Base-by-base conservation (phyloP, 2,797 vertebrate genomes). In the Anguilla pacifica region DNA sequence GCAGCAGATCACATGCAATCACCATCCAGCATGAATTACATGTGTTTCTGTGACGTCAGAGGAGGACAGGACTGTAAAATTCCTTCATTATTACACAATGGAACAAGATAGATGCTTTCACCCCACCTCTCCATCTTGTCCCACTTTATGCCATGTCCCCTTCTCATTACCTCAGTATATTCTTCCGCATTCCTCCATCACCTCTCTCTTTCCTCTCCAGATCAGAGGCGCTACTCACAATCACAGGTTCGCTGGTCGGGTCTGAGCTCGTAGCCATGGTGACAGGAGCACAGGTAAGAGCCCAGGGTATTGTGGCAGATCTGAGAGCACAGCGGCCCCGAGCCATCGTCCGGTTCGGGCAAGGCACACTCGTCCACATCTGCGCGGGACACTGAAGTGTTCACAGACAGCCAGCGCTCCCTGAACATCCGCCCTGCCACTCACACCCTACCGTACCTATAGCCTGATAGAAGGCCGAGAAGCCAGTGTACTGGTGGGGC, bases 301-400 rank as follows among this genome's bases (percentile, higher is more conserved):
- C 96, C 96, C 2, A 96, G 93, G 43, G 94, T 96, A 91, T 97
- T 97, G 86, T 96, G 94, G 91, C 96, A 97, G 87, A 96, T 94
- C 90, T 96, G 96, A 87, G 92, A 90, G 86, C 96, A 97, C 83
- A 93, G 91, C 0, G 93, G 93, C 57, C 90, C 92, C 1, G 92
- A 93, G 74, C 89, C 91, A 39, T 92, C 93, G 31, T 53, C 85
- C 74, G 92, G 83, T 49, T 89, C 89, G 51, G 91, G 91, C 1
- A 57, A 89, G 1, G 93, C 92, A 87, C 96, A 97, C 91, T 97
- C 96, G 84, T 97, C 95, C 15, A 93, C 89, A 90, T 97, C 96
- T 96, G 89, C 84, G n/a, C 35, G 83, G 89, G 49, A 91, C 46
- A n/a, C 39, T 59, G 11, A 5, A n/a, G 86, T 39, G 13, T 84